Percentiles rank a stretch among this genome's conserved stretches.
Conservation (phyloP, 2,888 invertebrate genomes). For the Arenicola marina region DNA sequence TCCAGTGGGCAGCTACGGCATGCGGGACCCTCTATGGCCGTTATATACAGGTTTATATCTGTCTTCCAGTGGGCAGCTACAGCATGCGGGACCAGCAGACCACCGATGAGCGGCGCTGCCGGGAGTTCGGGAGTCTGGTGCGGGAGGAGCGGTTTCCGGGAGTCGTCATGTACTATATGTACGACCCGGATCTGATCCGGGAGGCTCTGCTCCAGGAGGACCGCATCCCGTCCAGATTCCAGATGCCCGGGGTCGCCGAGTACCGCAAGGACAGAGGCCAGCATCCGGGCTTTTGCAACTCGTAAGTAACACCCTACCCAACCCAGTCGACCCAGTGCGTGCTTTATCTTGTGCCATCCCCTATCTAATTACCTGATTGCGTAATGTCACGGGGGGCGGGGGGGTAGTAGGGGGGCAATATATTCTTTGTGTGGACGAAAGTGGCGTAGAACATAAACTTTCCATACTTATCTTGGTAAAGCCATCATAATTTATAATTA, state of each 20-base stretch:
- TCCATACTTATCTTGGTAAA: no score
- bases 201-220: not conserved
- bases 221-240: not conserved
- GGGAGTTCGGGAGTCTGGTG: not conserved
- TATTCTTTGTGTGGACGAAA: no score
- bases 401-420: no score
- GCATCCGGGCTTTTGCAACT: not conserved
- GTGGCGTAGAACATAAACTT: no score
- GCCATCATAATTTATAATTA: no score
- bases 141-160: conserved; percentile 4
- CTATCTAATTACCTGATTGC: no score
- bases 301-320: not conserved
- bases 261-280: not conserved
- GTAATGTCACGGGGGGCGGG: no score
- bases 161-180: not conserved
- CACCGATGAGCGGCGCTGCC: not conserved
- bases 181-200: not conserved
- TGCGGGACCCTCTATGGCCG: no score
- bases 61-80: not conserved
- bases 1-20: no score
- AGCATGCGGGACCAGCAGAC: not conserved
- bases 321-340: no score
- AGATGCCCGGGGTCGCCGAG: not conserved
- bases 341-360: no score
- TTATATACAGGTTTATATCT: no score